A percentile compares a stretch with the other conserved stretches of the same genome.
Conservation (phyloP, 2,888 invertebrate species). For the Steinernema scapterisci region DNA sequence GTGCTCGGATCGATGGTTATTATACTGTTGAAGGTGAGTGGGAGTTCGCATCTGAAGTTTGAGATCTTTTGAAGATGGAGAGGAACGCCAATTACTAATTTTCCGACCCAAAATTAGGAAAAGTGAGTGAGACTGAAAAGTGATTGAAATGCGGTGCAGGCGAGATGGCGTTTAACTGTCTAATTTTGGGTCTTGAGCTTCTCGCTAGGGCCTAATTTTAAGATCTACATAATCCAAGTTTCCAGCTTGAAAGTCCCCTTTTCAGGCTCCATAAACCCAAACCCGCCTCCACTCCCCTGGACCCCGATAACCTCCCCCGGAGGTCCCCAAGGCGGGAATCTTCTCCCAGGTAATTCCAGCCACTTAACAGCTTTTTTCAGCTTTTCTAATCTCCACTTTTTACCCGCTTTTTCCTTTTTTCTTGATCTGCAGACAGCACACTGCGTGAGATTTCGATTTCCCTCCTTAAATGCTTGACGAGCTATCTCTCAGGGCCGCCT, state of each 20-base stretch:
- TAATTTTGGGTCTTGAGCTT: no score
- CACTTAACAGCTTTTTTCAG: background rate
- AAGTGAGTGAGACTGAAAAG: no score
- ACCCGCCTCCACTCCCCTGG: background rate
- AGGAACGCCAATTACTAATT: background rate
- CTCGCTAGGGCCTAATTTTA: no score
- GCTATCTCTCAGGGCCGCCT: constrained; percentile 18
- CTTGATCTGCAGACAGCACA: constrained; percentile 17
- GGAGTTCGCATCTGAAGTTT: background rate
- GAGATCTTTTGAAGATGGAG: background rate
- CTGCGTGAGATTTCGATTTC: constrained; percentile 28
- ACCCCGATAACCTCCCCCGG: background rate
- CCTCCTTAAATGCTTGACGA: constrained; percentile 22
- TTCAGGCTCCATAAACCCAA: background rate
- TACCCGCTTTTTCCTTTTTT: constrained; percentile 10
- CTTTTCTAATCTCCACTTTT: background rate
- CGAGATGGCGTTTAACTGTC: no score
- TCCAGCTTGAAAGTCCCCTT: background rate
- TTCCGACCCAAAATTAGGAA: background rate
- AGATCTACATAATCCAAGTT: no score
- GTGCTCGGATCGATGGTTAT: background rate
- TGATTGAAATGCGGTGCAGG: no score
- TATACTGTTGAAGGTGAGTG: background rate
- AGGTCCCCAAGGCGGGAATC: background rate
- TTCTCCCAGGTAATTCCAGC: constrained; percentile 3